These are phyloP conservation scores for Limosa lapponica DNA, from an alignment of 2,797 vertebrate species.

Conservation along the genomic window DNA sequence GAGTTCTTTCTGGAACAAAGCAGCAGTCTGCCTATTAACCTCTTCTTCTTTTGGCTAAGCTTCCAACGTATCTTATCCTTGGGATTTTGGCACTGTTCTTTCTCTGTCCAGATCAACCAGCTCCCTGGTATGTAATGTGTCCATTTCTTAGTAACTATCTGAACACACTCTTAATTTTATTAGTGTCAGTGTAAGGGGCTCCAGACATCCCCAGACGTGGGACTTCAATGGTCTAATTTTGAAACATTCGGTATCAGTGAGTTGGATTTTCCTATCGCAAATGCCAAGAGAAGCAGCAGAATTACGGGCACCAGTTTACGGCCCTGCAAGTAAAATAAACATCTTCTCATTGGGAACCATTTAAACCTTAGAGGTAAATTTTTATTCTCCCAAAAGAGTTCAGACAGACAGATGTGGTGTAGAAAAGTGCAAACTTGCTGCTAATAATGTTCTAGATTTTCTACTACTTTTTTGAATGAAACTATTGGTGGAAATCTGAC, in stretches of 20 bases:
- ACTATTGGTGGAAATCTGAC: slow-evolving; percentile 38
- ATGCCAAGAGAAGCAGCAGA: slow-evolving; percentile 20
- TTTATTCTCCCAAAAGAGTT: slow-evolving; percentile 40
- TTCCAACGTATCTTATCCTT: background rate
- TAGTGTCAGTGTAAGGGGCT: background rate
- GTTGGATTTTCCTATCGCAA: slow-evolving; percentile 29
- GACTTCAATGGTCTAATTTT: background rate
- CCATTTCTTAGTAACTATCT: background rate
- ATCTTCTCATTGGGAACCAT: background rate
- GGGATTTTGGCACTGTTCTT: background rate
- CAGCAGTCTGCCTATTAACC: background rate
- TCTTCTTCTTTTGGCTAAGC: background rate
- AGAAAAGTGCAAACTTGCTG: slow-evolving; percentile 3
- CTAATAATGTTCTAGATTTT: slow-evolving; percentile 29
- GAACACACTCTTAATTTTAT: background rate
- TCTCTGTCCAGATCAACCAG: background rate
- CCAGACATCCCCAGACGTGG: background rate
- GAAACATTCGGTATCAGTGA: background rate
- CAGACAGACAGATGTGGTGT: slow-evolving; percentile 27
- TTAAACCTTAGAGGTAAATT: slow-evolving; percentile 42
- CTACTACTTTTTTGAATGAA: slow-evolving; percentile 20
- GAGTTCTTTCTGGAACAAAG: background rate
- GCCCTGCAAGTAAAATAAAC: slow-evolving; percentile 46
- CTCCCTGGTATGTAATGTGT: background rate
- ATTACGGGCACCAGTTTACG: slow-evolving; percentile 40